These are phyloP conservation scores for Apis laboriosa DNA, from an alignment of 1,140 invertebrate genomes.

Conservation along the genomic window DNA sequence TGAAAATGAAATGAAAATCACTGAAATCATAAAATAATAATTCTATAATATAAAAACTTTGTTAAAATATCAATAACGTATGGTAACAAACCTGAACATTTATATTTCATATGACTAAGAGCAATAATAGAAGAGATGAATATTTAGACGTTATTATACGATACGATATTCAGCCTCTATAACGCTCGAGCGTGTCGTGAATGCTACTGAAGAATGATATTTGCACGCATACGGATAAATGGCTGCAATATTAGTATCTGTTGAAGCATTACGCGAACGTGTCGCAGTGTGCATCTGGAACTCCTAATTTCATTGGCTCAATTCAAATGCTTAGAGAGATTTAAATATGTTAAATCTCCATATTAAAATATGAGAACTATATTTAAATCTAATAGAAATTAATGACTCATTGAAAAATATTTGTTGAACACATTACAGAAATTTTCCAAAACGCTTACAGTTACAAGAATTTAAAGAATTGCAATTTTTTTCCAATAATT, in stretches of 20 bases:
- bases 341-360: background rate
- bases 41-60: too few relatives aligned
- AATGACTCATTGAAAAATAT: background rate
- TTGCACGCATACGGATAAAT: background rate
- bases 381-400: background rate
- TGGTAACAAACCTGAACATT: constrained; percentile 2
- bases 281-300: background rate
- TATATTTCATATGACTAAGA: background rate
- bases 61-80: background rate
- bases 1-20: background rate
- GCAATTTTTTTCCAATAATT: too few relatives aligned
- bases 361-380: background rate
- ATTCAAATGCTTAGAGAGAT: background rate
- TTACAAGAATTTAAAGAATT: too few relatives aligned
- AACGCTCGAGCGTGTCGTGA: background rate
- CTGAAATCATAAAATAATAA: background rate
- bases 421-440: too few relatives aligned
- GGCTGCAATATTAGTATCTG: constrained; percentile 7
- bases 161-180: background rate
- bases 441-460: too few relatives aligned
- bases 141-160: background rate
- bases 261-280: constrained; percentile 11
- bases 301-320: background rate
- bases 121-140: constrained; percentile 9
- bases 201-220: background rate